phyloP scores from a whole-genome alignment of 2,888 invertebrate species.

The Gandaritis pyraliata region DNA sequence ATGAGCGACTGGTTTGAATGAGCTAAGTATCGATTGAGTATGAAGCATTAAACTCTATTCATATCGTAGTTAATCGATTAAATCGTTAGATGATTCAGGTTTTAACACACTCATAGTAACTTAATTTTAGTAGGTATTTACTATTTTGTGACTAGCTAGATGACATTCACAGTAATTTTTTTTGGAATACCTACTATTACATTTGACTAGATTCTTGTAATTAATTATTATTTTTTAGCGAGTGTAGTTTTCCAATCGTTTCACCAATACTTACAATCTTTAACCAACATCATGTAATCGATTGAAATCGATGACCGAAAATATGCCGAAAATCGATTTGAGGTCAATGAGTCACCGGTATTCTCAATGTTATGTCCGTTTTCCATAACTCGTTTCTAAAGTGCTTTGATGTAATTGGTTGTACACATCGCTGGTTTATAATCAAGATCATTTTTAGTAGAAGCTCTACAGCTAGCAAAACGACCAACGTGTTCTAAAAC shows the following conservation, averaged over 20 bases:
- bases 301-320: slow-evolving; percentile 39
- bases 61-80: slow-evolving; percentile 7
- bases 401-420: slow-evolving; percentile 12
- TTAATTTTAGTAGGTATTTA: neutral
- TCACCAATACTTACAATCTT: neutral
- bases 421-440: slow-evolving; percentile 33
- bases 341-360: slow-evolving; percentile 60
- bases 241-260: no score
- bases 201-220: no score
- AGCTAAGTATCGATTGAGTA: neutral
- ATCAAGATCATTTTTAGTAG: neutral
- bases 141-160: neutral
- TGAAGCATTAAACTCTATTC: slow-evolving; percentile 2
- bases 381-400: slow-evolving; percentile 54
- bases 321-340: slow-evolving; percentile 37
- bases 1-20: slow-evolving; percentile 15
- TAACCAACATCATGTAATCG: slow-evolving; percentile 26
- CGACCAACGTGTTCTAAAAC: neutral
- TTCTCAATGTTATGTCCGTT: slow-evolving; percentile 53
- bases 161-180: no score
- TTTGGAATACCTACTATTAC: no score
- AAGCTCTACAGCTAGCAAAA: neutral
- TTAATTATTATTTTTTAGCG: no score
- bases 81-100: neutral
- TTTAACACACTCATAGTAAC: neutral